These are phyloP conservation scores for Sylvilagus floridanus DNA, from an alignment of 2,797 vertebrate genomes.

Conservation along the genomic window DNA sequence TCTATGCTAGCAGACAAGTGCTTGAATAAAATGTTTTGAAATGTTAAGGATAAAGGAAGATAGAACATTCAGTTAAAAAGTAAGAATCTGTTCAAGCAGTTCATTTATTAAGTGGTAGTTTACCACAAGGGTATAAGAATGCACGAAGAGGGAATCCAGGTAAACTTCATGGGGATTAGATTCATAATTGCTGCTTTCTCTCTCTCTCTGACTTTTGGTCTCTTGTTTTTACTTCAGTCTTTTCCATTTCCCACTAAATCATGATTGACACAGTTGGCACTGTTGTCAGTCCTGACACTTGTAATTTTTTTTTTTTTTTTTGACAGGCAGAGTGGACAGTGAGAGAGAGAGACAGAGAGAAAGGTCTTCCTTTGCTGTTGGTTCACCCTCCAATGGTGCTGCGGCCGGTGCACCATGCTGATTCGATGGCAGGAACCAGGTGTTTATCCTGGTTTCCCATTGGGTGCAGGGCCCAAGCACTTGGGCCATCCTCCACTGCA, in stretches of 20 bases:
- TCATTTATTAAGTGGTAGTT: background rate
- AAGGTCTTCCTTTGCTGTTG: too few relatives aligned
- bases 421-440: too few relatives aligned
- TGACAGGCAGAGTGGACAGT: too few relatives aligned
- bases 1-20: slow-evolving; percentile 8
- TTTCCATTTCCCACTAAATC: background rate
- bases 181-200: background rate
- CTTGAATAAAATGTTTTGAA: slow-evolving; percentile 7
- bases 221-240: background rate
- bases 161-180: background rate
- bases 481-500: too few relatives aligned
- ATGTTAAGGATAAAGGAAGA: background rate
- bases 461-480: too few relatives aligned
- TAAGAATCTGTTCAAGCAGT: background rate
- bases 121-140: background rate
- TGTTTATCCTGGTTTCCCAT: too few relatives aligned
- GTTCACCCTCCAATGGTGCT: too few relatives aligned
- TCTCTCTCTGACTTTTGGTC: too few relatives aligned
- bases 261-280: background rate
- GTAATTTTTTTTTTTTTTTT: background rate
- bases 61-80: background rate
- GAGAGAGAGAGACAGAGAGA: too few relatives aligned
- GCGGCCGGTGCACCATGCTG: too few relatives aligned
- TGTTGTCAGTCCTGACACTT: background rate
- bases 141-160: background rate